A percentile compares a stretch with the other conserved stretches of the same genome.
These are phyloP conservation scores for Nothoprocta pentlandii DNA, from an alignment of 2,113 vertebrate genomes.

Conservation along the genomic window DNA sequence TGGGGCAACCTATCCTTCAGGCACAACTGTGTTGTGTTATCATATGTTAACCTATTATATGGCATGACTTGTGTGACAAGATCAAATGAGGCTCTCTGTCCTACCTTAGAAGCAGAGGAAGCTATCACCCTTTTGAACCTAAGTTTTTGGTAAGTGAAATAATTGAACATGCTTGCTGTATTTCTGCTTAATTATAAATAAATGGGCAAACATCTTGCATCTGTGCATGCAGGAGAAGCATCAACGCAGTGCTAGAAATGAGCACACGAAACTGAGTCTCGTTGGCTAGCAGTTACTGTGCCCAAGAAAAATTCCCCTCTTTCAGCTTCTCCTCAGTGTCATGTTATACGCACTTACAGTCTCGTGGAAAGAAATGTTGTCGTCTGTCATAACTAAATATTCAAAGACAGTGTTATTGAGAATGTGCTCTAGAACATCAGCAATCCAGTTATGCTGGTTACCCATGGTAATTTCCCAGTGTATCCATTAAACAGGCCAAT, in stretches of 20 bases:
- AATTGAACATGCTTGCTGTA: background rate
- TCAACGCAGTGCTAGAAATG: too few relatives aligned
- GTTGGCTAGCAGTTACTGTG: background rate
- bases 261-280: background rate
- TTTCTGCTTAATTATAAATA: background rate
- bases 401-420: too few relatives aligned
- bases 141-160: background rate
- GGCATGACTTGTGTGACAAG: background rate
- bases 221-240: background rate
- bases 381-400: too few relatives aligned
- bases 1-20: background rate
- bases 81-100: background rate
- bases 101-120: too few relatives aligned
- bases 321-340: background rate
- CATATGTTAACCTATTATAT: background rate
- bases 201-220: background rate
- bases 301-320: background rate
- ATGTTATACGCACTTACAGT: background rate
- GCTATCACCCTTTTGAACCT: background rate
- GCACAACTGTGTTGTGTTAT: background rate
- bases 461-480: background rate
- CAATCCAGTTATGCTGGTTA: background rate
- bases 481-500: background rate
- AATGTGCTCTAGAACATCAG: background rate
- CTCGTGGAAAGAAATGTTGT: too few relatives aligned